Percentiles rank a stretch among this genome's conserved stretches.
These are phyloP conservation scores for Cossypha heuglini DNA, from an alignment of 2,797 vertebrate genomes.

Conservation along the genomic window DNA sequence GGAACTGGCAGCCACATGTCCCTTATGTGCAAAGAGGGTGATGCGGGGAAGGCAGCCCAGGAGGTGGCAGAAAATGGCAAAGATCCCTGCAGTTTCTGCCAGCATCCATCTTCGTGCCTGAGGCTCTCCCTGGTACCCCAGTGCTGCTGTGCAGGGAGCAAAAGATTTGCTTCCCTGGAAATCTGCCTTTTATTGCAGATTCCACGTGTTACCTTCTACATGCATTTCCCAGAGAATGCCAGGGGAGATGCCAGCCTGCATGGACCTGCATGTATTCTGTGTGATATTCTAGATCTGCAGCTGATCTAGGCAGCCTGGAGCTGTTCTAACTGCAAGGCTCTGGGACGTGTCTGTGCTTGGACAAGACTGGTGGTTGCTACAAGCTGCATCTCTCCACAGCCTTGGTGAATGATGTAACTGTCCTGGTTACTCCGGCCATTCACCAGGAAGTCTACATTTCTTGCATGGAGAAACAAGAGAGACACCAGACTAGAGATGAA, in stretches of 20 bases:
- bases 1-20: not conserved
- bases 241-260: not conserved
- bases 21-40: not conserved
- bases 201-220: not conserved
- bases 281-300: not conserved
- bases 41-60: not conserved
- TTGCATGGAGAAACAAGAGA: not conserved
- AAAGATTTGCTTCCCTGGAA: not conserved
- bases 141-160: not conserved
- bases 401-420: not conserved
- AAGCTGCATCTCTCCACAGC: not conserved
- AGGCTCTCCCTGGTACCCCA: not conserved
- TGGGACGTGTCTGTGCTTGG: not conserved
- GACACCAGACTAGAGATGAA: not conserved
- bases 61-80: not conserved
- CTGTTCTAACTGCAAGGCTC: not conserved
- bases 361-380: not conserved
- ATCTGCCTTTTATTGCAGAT: not conserved
- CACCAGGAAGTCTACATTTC: not conserved
- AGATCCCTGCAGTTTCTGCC: not conserved
- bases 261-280: not conserved
- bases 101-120: rapidly evolving
- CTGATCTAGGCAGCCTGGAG: not conserved
- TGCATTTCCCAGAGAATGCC: not conserved
- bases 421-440: not conserved